Evolutionary conservation across 2,797 vertebrate genomes (phyloP).

Genomic region (Trachops cirrhosus): DNA sequence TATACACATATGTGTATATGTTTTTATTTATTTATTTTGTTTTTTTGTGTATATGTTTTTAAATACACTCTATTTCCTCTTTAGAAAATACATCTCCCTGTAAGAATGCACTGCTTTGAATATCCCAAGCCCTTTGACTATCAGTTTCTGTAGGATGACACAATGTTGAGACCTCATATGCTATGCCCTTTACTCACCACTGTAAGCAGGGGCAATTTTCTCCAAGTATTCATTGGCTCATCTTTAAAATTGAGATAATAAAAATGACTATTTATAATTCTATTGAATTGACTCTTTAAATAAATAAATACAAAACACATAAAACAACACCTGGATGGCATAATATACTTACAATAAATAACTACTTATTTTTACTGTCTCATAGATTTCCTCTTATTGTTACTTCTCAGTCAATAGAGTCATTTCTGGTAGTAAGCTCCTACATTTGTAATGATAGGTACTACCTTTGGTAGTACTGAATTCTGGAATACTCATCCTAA

Average conservation of each 20-base stretch:
- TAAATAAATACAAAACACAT: not conserved
- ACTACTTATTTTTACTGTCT: not conserved
- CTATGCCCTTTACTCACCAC: not conserved
- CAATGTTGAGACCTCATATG: not conserved
- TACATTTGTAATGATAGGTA: not conserved
- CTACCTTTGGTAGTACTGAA: not conserved
- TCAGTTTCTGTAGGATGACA: not conserved
- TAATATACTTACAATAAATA: not conserved
- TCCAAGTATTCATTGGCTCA: not conserved
- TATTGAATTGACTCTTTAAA: not conserved
- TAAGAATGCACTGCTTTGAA: not conserved
- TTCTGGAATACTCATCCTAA: not conserved
- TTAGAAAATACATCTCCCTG: not conserved
- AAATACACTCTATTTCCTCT: not conserved
- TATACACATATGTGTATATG: accelerated
- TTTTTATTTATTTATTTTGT: too few species aligned
- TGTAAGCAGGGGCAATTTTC: not conserved
- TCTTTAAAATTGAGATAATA: not conserved
- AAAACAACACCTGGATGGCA: not conserved
- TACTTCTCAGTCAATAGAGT: not conserved
- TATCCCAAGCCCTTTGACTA: not conserved
- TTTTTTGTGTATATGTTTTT: not conserved
- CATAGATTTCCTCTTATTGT: not conserved
- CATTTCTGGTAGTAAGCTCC: not conserved
- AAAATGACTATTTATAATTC: not conserved